phyloP scores from a whole-genome alignment of 2,888 invertebrate species.

The Aphidoletes aphidimyza region DNA sequence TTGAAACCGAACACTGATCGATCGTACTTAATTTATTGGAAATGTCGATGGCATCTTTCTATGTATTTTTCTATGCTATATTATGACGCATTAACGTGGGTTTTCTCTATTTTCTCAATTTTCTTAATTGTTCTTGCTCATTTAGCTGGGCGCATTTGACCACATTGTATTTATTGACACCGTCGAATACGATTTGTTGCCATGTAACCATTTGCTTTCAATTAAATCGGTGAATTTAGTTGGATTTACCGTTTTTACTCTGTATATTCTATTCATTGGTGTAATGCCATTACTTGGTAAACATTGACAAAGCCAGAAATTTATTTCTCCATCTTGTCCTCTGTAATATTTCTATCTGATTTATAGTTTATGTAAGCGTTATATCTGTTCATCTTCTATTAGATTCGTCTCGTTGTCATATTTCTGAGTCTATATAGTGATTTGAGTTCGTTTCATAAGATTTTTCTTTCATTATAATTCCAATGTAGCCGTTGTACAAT shows the following conservation, averaged over 20 bases:
- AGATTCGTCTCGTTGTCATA: neutral
- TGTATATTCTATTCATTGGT: neutral
- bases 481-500: neutral
- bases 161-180: neutral
- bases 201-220: slow-evolving; percentile 18
- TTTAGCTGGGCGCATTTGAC: neutral
- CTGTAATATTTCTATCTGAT: neutral
- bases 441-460: neutral
- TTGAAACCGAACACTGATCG: slow-evolving; percentile 2
- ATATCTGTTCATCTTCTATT: neutral
- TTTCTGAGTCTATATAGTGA: slow-evolving; percentile 9
- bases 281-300: too few species aligned
- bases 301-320: too few species aligned
- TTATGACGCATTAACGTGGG: neutral
- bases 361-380: neutral
- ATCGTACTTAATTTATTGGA: neutral
- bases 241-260: neutral
- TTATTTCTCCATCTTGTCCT: too few species aligned
- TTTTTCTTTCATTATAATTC: neutral
- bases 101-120: neutral
- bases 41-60: neutral
- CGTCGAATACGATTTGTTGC: neutral
- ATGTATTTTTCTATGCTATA: neutral
- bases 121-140: neutral
- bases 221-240: neutral